Percentiles rank a stretch among this genome's conserved stretches.
Conservation (phyloP, 2,888 invertebrate genomes). For the Anodontia alba region DNA sequence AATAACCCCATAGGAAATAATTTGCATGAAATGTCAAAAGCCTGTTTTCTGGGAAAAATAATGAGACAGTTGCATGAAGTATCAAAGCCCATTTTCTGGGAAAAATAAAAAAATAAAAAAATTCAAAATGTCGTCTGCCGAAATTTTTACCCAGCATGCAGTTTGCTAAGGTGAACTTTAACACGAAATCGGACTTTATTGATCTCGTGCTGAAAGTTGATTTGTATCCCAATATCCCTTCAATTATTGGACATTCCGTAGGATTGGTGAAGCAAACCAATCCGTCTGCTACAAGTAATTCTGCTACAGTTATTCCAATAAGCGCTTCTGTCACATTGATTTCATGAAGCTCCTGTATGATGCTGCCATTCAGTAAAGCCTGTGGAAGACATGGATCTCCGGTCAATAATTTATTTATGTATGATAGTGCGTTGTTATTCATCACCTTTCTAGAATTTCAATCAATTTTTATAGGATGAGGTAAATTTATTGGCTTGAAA, state of each 20-base stretch:
- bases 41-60: too few relatives aligned
- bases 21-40: too few relatives aligned
- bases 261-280: neutral
- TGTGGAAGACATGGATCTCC: slow-evolving; percentile 3
- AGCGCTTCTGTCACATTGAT: slow-evolving; percentile 13
- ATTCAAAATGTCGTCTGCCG: too few relatives aligned
- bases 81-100: too few relatives aligned
- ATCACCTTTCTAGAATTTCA: slow-evolving; percentile 13
- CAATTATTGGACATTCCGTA: slow-evolving; percentile 8
- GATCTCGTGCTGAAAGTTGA: neutral
- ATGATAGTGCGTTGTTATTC: neutral
- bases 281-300: neutral
- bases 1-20: too few relatives aligned
- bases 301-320: slow-evolving; percentile 8
- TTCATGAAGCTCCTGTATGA: slow-evolving; percentile 1
- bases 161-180: too few relatives aligned
- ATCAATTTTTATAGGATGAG: slow-evolving; percentile 4
- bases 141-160: too few relatives aligned
- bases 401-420: slow-evolving; percentile 20
- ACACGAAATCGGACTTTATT: slow-evolving; percentile 12
- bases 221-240: neutral
- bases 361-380: neutral
- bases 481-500: neutral
- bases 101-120: too few relatives aligned
- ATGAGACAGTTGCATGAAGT: too few relatives aligned